Conservation (phyloP, 1,140 invertebrate species). For the Phortica variegata region DNA sequence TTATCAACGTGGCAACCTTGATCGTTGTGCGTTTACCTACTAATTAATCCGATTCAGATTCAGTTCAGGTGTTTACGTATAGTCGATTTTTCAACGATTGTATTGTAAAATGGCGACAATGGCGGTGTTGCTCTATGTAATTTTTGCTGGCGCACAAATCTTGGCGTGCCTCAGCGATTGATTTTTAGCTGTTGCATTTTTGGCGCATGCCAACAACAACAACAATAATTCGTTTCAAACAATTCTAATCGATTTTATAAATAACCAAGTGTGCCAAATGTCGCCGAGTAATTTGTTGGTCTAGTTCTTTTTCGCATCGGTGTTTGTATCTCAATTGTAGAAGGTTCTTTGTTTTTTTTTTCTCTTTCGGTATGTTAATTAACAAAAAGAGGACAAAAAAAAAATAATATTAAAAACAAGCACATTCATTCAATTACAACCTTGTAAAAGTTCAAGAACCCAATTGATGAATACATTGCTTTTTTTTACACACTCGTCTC, state of each 20-base stretch:
- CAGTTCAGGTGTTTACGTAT: too few relatives aligned
- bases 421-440: too few relatives aligned
- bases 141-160: slow-evolving; percentile 12
- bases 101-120: slow-evolving; percentile 24
- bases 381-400: too few relatives aligned
- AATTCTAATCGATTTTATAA: slow-evolving; percentile 32
- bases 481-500: slow-evolving; percentile 1
- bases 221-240: slow-evolving; percentile 16
- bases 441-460: slow-evolving; percentile 29
- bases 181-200: slow-evolving; percentile 4
- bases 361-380: too few relatives aligned
- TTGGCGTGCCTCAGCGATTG: slow-evolving; percentile 10
- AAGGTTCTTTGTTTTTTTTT: slow-evolving; percentile 25
- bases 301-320: too few relatives aligned
- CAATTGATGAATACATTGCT: not conserved
- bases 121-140: slow-evolving; percentile 28
- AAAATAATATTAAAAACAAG: too few relatives aligned
- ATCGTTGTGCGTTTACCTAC: not conserved
- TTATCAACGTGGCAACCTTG: not conserved
- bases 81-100: slow-evolving; percentile 14
- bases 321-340: slow-evolving; percentile 15
- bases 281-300: too few relatives aligned
- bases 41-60: too few relatives aligned
- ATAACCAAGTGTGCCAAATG: slow-evolving; percentile 22
- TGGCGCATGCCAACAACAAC: slow-evolving; percentile 20